A percentile compares a stretch with the other conserved stretches of the same genome.
These are phyloP conservation scores for Cardinalis cardinalis DNA, from an alignment of 2,113 vertebrate genomes.

Conservation along the genomic window DNA sequence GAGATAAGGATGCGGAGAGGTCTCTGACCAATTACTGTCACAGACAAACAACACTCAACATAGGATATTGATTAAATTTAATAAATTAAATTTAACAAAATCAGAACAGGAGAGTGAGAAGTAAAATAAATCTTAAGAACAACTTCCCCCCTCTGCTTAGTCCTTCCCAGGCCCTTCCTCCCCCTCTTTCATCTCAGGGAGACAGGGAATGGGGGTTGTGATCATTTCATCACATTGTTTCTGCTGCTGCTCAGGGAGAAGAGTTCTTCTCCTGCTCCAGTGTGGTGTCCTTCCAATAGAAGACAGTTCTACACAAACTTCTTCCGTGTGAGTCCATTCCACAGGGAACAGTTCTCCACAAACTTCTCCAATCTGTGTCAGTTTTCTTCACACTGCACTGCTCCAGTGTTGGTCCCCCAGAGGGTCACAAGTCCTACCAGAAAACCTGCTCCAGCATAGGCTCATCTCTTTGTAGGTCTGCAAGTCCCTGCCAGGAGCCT, in stretches of 20 bases:
- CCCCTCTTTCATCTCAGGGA: background rate
- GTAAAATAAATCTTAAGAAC: background rate
- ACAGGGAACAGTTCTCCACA: background rate
- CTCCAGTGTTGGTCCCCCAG: background rate
- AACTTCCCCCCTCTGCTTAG: rapidly evolving
- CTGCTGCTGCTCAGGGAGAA: background rate
- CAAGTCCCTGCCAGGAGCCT: background rate
- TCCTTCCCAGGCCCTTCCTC: background rate
- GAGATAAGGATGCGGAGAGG: background rate
- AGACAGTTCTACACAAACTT: background rate
- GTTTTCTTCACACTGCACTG: background rate
- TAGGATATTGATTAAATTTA: background rate
- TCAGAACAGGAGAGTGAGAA: background rate
- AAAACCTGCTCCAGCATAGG: background rate
- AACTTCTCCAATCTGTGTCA: background rate
- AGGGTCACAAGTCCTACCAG: background rate
- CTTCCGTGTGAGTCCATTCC: background rate
- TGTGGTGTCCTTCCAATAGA: rapidly evolving
- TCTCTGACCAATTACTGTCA: background rate
- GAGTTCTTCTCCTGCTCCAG: background rate
- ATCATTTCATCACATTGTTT: background rate
- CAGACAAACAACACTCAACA: background rate
- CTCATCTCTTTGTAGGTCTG: background rate
- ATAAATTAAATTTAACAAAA: background rate
- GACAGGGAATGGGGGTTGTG: rapidly evolving